These are phyloP conservation scores for Noctua pronuba DNA, from an alignment of 2,888 invertebrate species.

Conservation along the genomic window DNA sequence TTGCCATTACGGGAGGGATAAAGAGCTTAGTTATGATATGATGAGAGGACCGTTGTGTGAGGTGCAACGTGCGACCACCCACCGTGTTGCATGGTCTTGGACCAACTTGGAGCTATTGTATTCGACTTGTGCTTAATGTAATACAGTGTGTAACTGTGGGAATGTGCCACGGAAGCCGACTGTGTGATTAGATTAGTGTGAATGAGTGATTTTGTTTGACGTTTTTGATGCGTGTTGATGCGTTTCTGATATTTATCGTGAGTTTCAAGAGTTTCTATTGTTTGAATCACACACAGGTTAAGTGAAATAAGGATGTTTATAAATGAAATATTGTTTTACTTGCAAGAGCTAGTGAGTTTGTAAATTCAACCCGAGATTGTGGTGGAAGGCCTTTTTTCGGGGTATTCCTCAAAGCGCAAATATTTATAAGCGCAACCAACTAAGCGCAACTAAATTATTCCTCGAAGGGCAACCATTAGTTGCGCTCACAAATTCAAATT, in stretches of 20 bases:
- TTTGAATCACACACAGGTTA: slow-evolving; percentile 1
- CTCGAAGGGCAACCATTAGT: too few relatives aligned
- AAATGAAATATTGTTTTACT: not conserved
- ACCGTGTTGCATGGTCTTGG: slow-evolving; percentile 70
- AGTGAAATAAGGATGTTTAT: not conserved
- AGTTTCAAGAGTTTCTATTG: slow-evolving; percentile 38
- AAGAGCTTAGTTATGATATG: slow-evolving; percentile 71
- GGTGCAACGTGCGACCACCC: slow-evolving; percentile 81
- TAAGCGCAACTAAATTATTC: too few relatives aligned
- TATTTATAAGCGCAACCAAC: too few relatives aligned
- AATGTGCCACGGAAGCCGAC: slow-evolving; percentile 77
- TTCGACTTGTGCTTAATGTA: slow-evolving; percentile 71
- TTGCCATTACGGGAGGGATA: slow-evolving; percentile 67
- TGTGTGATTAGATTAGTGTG: slow-evolving; percentile 81
- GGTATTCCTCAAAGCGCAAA: too few relatives aligned
- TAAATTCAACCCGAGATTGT: not conserved
- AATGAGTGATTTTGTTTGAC: slow-evolving; percentile 80
- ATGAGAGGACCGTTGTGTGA: slow-evolving; percentile 79
- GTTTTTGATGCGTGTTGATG: slow-evolving; percentile 68
- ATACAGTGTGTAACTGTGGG: slow-evolving; percentile 69
- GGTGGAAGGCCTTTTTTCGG: not conserved
- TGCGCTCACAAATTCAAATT: too few relatives aligned
- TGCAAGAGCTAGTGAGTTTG: not conserved
- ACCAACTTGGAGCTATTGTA: slow-evolving; percentile 74
- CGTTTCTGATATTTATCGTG: slow-evolving; percentile 58